Conservation (phyloP, 2,888 invertebrate species). For the Mesoligia furuncula region DNA sequence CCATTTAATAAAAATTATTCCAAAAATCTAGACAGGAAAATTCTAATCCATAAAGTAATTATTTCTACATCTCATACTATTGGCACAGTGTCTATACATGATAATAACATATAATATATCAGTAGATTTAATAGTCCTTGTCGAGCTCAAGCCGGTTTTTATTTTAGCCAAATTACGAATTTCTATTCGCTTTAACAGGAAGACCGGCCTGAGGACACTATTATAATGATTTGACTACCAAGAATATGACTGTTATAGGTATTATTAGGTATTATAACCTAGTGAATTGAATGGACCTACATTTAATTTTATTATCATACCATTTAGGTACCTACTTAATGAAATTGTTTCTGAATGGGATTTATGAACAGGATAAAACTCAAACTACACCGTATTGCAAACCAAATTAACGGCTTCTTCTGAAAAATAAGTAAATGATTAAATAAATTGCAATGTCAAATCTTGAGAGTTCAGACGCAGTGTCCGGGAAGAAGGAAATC, state of each 20-base stretch:
- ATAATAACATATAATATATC: not conserved
- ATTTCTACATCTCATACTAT: not conserved
- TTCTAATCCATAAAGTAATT: not conserved
- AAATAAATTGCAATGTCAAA: not conserved
- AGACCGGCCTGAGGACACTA: not conserved
- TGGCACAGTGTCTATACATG: not conserved
- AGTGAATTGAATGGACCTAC: not conserved
- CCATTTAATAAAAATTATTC: not conserved
- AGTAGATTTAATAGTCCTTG: not conserved
- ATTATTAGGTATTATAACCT: too few species aligned
- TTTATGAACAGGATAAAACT: slow-evolving; percentile 25
- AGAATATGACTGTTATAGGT: not conserved
- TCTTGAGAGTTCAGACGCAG: not conserved
- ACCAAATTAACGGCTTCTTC: not conserved
- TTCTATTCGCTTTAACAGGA: not conserved
- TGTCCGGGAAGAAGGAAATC: not conserved
- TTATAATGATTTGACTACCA: not conserved
- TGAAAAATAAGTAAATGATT: not conserved
- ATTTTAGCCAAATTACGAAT: not conserved
- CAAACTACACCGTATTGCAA: not conserved
- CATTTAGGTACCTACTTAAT: slow-evolving; percentile 10
- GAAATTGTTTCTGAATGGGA: slow-evolving; percentile 19
- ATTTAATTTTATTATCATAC: not conserved
- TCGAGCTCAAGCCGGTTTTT: not conserved
- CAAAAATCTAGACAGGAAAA: not conserved